Base-by-base conservation (phyloP, 1,140 invertebrate species). In the Babylonia areolata region DNA sequence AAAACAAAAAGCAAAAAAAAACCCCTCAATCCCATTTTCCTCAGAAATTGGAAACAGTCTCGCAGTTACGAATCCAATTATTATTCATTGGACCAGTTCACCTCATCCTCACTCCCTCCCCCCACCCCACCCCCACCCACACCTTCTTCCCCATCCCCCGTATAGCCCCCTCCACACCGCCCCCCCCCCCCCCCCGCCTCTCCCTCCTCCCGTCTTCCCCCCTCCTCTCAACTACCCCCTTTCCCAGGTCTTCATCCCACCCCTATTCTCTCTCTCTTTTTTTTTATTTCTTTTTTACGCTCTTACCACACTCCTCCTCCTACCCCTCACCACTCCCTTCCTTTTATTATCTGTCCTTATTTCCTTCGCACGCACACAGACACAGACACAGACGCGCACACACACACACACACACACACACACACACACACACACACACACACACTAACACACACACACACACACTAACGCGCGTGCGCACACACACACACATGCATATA, bases 41-140 rank as follows among this genome's bases (percentile, higher is more conserved):
- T 20, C 28, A 64, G 58, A 64, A 64, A 64, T 64, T 64, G 58
- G 58, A 64, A 23, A 23, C 58, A 64, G 58, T 64, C 58, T 23
- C 58, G 58, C 58, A 64, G 58, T 64, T 64, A 64, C 58, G 58
- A 64, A 64, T 64, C 58, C 58, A 64, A 64, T 64, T 64, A 64
- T 64, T 64, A 64, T 64, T 64, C 58, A 64, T 64, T 64, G 58
- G 58, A 64, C 58, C 58, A 64, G 58, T 23, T 64, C 58, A 64
- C 58, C 58, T 64, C 58, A 51, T 51, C 58, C 58, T 64, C 58
- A 17, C 9, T 51, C 46, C 46, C 46, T 17, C 17, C 17, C 28
- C 58, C 28, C 46, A 23, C 23, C 28, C 12, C 6, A 6, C 28
- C 28, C 58, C 28, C 58, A 28, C 58, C 58, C 12, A 3, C 28